Percentiles rank a stretch among this genome's conserved stretches.
phyloP scores from a whole-genome alignment of 2,797 vertebrate species.

The Erpetoichthys calabaricus region DNA sequence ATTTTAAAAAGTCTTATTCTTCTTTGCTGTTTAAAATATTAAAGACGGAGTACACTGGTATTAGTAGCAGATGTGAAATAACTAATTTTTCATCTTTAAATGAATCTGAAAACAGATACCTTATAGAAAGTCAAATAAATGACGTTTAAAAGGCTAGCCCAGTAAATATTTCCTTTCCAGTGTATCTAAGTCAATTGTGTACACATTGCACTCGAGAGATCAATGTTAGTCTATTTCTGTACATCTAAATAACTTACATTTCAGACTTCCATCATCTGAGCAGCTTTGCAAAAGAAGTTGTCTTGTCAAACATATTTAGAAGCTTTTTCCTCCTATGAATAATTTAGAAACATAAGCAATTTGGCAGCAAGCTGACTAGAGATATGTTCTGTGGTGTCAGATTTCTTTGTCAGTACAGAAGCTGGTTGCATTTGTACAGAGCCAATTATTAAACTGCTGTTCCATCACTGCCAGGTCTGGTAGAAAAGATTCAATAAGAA shows the following conservation, averaged over 20 bases:
- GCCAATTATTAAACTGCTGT: not conserved
- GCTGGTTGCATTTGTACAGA: not conserved
- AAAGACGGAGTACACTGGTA: too few species aligned
- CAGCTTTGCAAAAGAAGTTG: slow-evolving; percentile 20
- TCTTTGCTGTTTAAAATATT: too few species aligned
- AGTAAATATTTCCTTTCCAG: too few species aligned
- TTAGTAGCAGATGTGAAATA: too few species aligned
- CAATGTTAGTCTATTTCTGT: not conserved
- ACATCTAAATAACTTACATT: too few species aligned
- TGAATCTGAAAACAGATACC: too few species aligned
- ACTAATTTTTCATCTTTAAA: too few species aligned
- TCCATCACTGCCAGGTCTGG: not conserved
- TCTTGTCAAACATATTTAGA: slow-evolving; percentile 29
- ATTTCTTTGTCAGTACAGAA: not conserved
- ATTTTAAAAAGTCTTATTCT: too few species aligned
- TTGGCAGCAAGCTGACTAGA: slow-evolving; percentile 22
- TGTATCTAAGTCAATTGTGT: not conserved
- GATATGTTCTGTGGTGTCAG: slow-evolving; percentile 6
- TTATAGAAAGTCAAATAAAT: too few species aligned
- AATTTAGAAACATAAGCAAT: slow-evolving; percentile 33
- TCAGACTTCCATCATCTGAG: not conserved
- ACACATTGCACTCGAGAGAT: not conserved
- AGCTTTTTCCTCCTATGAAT: slow-evolving; percentile 28
- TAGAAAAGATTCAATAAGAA: too few species aligned
- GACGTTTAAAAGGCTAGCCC: too few species aligned